Conservation (phyloP, 2,113 vertebrate species). For the Polypterus senegalus region DNA sequence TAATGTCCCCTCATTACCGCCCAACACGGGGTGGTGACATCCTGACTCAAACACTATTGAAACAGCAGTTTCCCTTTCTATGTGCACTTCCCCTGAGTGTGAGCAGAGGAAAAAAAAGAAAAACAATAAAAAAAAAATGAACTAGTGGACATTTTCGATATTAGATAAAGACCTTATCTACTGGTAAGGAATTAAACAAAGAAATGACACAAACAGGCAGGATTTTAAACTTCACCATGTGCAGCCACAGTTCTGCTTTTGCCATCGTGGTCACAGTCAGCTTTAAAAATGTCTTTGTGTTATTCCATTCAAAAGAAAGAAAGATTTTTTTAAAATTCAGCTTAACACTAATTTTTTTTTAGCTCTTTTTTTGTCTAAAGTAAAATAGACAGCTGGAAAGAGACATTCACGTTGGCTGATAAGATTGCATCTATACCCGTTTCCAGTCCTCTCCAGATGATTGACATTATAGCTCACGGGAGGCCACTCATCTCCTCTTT, state of each 20-base stretch:
- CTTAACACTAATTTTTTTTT: background rate
- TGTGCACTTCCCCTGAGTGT: slow-evolving; percentile 35
- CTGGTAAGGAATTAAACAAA: background rate
- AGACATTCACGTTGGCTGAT: too few species aligned
- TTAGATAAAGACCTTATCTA: background rate
- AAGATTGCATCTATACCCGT: too few species aligned
- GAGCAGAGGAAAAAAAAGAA: slow-evolving; percentile 17
- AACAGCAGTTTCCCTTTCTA: slow-evolving; percentile 50
- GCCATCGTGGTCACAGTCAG: background rate
- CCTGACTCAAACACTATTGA: slow-evolving; percentile 51
- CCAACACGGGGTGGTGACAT: slow-evolving; percentile 49
- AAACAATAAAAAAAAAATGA: slow-evolving; percentile 21
- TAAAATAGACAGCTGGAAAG: too few species aligned
- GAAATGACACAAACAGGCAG: too few species aligned
- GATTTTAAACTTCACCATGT: too few species aligned
- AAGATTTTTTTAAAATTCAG: background rate
- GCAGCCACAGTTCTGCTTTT: too few species aligned
- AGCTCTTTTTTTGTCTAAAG: background rate
- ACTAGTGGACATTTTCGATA: background rate
- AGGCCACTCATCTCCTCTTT: too few species aligned
- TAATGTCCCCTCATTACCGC: slow-evolving; percentile 49
- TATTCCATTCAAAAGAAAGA: background rate
- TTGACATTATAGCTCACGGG: too few species aligned
- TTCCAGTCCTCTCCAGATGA: too few species aligned
- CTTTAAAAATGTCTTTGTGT: background rate